Evolutionary conservation across 2,797 vertebrate species (phyloP), one percentile per base, ranked within the genome.

Genomic region (Molossus molossus): DNA sequence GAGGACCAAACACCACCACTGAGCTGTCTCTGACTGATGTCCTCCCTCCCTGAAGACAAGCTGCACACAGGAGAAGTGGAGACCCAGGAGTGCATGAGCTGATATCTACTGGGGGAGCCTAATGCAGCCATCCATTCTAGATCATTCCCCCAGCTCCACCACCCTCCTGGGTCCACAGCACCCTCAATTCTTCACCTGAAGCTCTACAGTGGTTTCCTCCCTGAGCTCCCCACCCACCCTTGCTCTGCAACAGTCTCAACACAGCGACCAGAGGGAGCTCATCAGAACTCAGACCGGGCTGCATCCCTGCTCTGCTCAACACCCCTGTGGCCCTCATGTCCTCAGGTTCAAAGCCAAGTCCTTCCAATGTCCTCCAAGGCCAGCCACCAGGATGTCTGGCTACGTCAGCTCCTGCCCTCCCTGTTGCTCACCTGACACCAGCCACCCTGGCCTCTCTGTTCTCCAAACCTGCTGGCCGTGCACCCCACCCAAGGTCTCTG

Each of bases 141-240:
- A 18, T 23, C 3, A 20, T 25, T 11, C 3, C 14, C 5, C 29
- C 33, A 50, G 9, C 29, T 58, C 77, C 1, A 40, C 29, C 1
- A 1, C 37, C 29, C 53, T 45, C 33, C 60, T 0, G 1, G 45
- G 37, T 29, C 62, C 82, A 90, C 0, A 2, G 5, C 20, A n/a
- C 17, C 60, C 48, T 27, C 40, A 7, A 7, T 29, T 53, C 13
- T 29, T 12, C 20, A 81, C 12, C 33, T 0, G 0, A 29, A 80
- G 48, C 0, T 29, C 81, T 5, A 6, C 7, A 18, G 0, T 17
- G n/a, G 45, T 4, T 29, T 17, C 64, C n/a, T n/a, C 4, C 6
- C 83, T 62, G 9, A 18, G 20, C 12, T n/a, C 14, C 55, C 6
- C 6, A 27, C 18, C 80, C 4, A 4, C 18, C 3, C 57, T 20